Evolutionary conservation across 2,113 vertebrate genomes (phyloP), one percentile per base, ranked within the genome.

Genomic region (Vireo altiloquus): DNA sequence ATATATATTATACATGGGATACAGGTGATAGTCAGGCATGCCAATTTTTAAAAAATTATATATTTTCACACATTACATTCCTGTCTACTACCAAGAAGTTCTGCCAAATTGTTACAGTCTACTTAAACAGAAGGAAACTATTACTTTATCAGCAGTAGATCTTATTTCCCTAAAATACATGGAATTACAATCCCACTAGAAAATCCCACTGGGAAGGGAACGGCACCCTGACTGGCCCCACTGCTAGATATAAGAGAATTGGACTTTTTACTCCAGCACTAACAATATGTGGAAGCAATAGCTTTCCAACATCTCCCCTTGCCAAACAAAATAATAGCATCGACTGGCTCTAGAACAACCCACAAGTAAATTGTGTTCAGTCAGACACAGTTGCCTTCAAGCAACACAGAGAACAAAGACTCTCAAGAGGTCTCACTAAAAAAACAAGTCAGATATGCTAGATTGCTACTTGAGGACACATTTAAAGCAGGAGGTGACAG

Each of bases 231-330:
- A 70, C 0, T n/a, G n/a, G 1, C 30, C 82, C 79, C 60, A 83
- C 88, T 42, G 85, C 24, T 77, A 85, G 54, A 88, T 75, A 94
- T 61, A 66, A 81, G 71, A 86, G 42, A 96, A 92, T 1, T 60
- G 66, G 66, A 86, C 47, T 46, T 91, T 94, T 95, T 93, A 93
- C 87, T 93, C 50, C 79, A 40, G 71, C 74, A 74, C 40, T 86
- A 94, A 94, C 93, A 96, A 93, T 97, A 93, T 5, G 40, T 86
- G 92, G 95, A 96, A 95, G 87, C 79, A 97, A 96, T 96, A 95
- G 70, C 63, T 87, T 95, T 92, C 89, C 93, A 95, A 39, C 60
- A 75, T 59, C 63, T 70, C 68, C 35, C 47, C 42, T 88, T 80
- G 93, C 92, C 90, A 95, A 94, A 80, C 21, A 79, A 94, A 95